Conservation (phyloP, 2,888 invertebrate species). For the Rhimphoctona megacephalus region DNA sequence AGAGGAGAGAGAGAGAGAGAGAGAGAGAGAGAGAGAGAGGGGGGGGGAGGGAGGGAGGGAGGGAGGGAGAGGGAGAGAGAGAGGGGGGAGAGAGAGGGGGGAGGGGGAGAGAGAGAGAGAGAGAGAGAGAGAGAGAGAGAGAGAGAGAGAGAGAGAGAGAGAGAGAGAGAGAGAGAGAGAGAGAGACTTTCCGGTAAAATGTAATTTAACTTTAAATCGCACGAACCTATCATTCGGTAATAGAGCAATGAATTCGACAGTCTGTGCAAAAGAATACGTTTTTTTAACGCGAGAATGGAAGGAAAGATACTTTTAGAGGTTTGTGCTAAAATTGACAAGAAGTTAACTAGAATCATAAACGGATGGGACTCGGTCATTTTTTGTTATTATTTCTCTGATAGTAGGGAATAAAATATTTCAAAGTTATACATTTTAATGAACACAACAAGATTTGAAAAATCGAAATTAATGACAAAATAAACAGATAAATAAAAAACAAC, state of each 20-base stretch:
- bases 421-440: neutral
- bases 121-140: too few relatives aligned
- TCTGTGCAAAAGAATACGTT: neutral
- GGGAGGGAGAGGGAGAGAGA: too few relatives aligned
- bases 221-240: conserved; percentile 12
- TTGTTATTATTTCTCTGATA: neutral
- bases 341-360: conserved; percentile 1
- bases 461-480: neutral
- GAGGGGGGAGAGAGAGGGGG: too few relatives aligned
- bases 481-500: neutral
- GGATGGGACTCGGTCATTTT: neutral
- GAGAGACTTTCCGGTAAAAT: neutral
- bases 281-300: neutral
- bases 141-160: too few relatives aligned
- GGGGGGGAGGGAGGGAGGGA: too few relatives aligned
- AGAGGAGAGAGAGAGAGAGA: too few relatives aligned
- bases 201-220: conserved; percentile 38
- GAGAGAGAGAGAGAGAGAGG: too few relatives aligned
- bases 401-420: too few relatives aligned
- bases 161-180: too few relatives aligned
- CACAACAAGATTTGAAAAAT: neutral
- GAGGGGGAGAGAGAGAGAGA: too few relatives aligned
- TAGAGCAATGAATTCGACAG: conserved; percentile 28
- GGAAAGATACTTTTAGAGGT: neutral
- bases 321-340: conserved; percentile 15